Evolutionary conservation across 92 coral and sea anemone species (phyloP).

Genomic region (Palythoa heliodiscus): DNA sequence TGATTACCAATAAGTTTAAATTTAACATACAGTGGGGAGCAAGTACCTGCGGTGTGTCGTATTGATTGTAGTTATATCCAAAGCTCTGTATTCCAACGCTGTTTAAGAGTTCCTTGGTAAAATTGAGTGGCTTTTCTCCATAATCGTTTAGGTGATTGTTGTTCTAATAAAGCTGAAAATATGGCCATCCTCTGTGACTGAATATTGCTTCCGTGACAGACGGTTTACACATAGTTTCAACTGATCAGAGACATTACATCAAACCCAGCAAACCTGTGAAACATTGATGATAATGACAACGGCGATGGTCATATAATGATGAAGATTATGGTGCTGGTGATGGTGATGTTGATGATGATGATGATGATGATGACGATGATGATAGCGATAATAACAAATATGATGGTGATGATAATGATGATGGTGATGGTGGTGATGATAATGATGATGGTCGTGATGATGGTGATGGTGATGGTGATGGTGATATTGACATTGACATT

Average conservation of each 20-base stretch:
- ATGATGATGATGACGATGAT: too few species aligned
- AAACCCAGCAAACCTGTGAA: slow-evolving; percentile 55
- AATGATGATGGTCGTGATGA: too few species aligned
- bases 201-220: too few species aligned
- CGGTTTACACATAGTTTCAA: too few species aligned
- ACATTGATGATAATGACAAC: background rate
- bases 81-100: slow-evolving; percentile 45
- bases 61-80: slow-evolving; percentile 44
- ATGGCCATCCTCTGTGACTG: too few species aligned
- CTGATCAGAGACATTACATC: slow-evolving; percentile 32
- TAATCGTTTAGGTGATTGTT: slow-evolving; percentile 53
- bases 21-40: background rate
- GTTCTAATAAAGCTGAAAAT: background rate
- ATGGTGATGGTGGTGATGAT: too few species aligned
- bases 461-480: too few species aligned
- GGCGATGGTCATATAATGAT: background rate
- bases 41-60: slow-evolving; percentile 47
- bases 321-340: background rate
- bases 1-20: too few species aligned
- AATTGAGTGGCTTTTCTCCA: slow-evolving; percentile 54
- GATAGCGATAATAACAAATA: too few species aligned
- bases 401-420: too few species aligned
- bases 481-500: too few species aligned
- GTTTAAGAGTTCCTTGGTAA: slow-evolving; percentile 25
- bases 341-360: too few species aligned